Base-by-base conservation (phyloP, 2,113 vertebrate genomes). In the Tautogolabrus adspersus region DNA sequence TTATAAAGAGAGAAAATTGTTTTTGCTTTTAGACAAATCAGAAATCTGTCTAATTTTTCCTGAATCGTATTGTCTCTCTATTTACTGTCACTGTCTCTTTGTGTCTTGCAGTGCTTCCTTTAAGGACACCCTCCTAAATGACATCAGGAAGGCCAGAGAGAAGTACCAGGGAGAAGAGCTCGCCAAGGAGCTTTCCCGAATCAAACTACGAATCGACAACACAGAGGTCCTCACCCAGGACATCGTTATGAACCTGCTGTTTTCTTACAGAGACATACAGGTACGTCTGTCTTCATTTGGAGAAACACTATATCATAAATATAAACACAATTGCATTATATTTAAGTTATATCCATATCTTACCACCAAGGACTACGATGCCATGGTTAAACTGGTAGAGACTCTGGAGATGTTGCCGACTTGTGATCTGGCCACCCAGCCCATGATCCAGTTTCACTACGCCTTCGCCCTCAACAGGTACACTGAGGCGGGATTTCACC, bases 261-360 rank as follows among this genome's bases (percentile, higher is more conserved):
- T 98, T 81, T 98, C 97, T 62, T 99, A 98, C 93, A 95, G 97
- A 80, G 97, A 99, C 90, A 97, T 97, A 83, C 98, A 99, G 97
- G 98, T 98, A 92, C 26, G 18, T 6, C 30, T 1, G 6, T 49
- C 47, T 49, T 19, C 18, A 52, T 8, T 8, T 52, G 11, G 44
- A 46, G 44, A 19, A n/a, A n/a, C n/a, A 38, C 30, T 34, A 1
- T 34, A 34, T 4, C 4, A 6, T 34, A 34, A 34, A 5, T 38
- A 58, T 34, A n/a, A 52, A 26, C 16, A 6, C 16, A 49, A 18
- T 18, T 49, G 47, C 4, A 1, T 4, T 30, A 9, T 0, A 13
- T 34, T 12, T 22, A 34, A 34, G 30, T 34, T 34, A 6, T 34
- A 6, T 0, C 13, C 21, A 0, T 40, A 16, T 77, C 8, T 67